A percentile compares a stretch with the other conserved stretches of the same genome.
Evolutionary conservation across 1,140 invertebrate genomes (phyloP).

Genomic region (Macrobrachium rosenbergii): DNA sequence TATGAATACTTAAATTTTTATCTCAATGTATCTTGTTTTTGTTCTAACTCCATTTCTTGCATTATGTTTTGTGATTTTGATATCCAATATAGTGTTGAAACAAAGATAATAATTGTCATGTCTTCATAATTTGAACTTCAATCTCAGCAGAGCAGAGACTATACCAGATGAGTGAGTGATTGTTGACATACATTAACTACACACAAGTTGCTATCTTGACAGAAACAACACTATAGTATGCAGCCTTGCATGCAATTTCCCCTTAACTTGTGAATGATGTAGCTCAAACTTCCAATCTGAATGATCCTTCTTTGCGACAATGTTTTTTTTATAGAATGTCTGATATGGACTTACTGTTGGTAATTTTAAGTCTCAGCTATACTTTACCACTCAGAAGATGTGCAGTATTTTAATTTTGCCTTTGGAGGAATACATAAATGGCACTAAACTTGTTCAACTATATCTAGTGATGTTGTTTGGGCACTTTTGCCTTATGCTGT

Average conservation of each 20-base stretch:
- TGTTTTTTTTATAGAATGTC: background rate
- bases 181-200: background rate
- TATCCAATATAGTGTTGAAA: too few relatives aligned
- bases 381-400: background rate
- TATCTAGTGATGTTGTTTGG: too few relatives aligned
- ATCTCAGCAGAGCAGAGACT: slow-evolving; percentile 32
- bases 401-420: too few relatives aligned
- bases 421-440: too few relatives aligned
- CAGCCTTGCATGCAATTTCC: slow-evolving; percentile 23
- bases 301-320: background rate
- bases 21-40: too few relatives aligned
- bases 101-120: too few relatives aligned
- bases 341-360: too few relatives aligned
- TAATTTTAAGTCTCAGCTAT: slow-evolving; percentile 1
- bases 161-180: slow-evolving; percentile 18
- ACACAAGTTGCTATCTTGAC: slow-evolving; percentile 1
- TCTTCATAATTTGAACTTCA: background rate
- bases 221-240: slow-evolving; percentile 14
- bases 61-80: too few relatives aligned
- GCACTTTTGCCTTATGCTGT: too few relatives aligned
- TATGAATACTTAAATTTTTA: too few relatives aligned
- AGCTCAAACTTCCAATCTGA: background rate
- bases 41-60: too few relatives aligned
- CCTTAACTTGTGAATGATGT: slow-evolving; percentile 17
- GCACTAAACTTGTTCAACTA: too few relatives aligned